Percentiles rank a stretch among this genome's conserved stretches.
Evolutionary conservation across 1,140 invertebrate genomes (phyloP).

Genomic region (Dermatophagoides farinae): DNA sequence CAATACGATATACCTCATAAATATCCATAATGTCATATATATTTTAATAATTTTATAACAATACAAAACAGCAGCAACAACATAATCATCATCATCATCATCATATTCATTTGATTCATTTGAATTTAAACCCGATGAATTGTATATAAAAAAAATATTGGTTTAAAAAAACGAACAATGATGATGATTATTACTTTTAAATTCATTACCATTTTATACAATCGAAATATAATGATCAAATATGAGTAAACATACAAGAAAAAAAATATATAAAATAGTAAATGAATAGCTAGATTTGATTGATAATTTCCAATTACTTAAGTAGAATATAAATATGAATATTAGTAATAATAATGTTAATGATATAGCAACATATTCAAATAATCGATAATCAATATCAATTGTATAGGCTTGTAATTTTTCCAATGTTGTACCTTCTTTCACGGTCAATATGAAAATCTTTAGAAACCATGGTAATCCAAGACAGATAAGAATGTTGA

Average conservation of each 20-base stretch:
- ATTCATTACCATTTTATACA: too few relatives aligned
- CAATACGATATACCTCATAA: too few relatives aligned
- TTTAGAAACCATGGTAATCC: slow-evolving; percentile 63
- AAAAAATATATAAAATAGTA: not conserved
- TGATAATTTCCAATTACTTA: slow-evolving; percentile 17
- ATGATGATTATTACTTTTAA: too few relatives aligned
- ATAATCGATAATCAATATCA: slow-evolving; percentile 16
- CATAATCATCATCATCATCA: too few relatives aligned
- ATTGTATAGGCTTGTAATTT: not conserved
- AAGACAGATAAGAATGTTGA: slow-evolving; percentile 63
- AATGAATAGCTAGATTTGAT: not conserved
- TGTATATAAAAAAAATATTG: too few relatives aligned
- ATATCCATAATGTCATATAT: too few relatives aligned
- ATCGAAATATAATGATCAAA: not conserved
- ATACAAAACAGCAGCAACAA: too few relatives aligned
- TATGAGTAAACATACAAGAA: not conserved
- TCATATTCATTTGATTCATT: too few relatives aligned
- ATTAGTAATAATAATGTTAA: slow-evolving; percentile 17
- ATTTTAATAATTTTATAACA: too few relatives aligned
- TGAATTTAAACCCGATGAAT: too few relatives aligned
- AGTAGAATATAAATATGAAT: slow-evolving; percentile 16
- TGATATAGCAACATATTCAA: slow-evolving; percentile 19
- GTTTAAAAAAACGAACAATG: too few relatives aligned
- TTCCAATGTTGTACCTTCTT: not conserved
- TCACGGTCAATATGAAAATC: slow-evolving; percentile 29